Base-by-base conservation (phyloP, 92 coral and sea anemone species). In the Hydrozoanthus gracilis region DNA sequence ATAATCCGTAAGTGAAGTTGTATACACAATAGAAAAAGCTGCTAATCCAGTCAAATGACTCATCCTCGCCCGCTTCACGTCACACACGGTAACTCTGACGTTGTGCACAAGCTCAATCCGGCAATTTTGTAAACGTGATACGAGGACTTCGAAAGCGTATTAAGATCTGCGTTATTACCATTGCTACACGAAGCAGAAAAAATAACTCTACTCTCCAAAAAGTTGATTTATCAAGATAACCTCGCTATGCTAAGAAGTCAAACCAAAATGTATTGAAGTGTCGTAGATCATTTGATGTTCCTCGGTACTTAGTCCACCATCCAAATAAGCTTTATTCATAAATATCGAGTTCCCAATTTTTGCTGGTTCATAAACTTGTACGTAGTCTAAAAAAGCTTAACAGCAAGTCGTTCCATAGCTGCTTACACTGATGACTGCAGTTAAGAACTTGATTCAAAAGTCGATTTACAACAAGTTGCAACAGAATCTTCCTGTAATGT, bases 21-120 rank as follows among this genome's bases (percentile, higher is more conserved):
- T 58, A 54, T 16, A 66, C 73, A 11, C 67, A 76, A 52, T 76
- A 76, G 82, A 76, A 76, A 27, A 76, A 79, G 56, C 73, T 50
- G 11, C 46, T 45, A 67, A 64, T 70, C 11, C 73, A 64, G 74
- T 62, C 64, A 51, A 76, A 11, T 76, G 66, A 80, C 61, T 11
- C 27, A 80, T 80, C 46, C 48, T 5, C 45, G 61, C 73, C 15
- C 74, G 74, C 66, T 67, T 39, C 74, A 64, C 74, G 64, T 74
- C 64, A 17, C 55, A 45, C 2, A 56, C n/a, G 27, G 67, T 12
- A 7, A 47, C n/a, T 45, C 60, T 47, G 46, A 78, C 70, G 56
- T 4, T 78, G 52, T 8, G 46, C 52, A 67, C 73, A 65, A 10
- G 13, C 49, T 35, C 20, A 20, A 44, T 49, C 17, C 3, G 69